These are phyloP conservation scores for Agraylea sexmaculata DNA, from an alignment of 1,140 invertebrate species.

Conservation along the genomic window DNA sequence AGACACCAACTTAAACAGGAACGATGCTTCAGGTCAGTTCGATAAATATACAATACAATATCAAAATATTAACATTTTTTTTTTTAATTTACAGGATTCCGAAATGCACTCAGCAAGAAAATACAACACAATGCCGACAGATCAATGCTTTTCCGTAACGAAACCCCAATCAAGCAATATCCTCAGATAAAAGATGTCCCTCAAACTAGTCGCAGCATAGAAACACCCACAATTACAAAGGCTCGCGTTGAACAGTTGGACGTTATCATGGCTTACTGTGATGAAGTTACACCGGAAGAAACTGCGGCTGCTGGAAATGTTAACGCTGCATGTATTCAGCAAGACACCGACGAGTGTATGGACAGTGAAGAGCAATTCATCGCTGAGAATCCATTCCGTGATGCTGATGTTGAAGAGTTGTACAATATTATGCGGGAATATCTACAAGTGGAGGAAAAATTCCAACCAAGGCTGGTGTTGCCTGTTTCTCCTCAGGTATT, in stretches of 20 bases:
- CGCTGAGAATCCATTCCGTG: too few species aligned
- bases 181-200: too few species aligned
- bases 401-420: slow-evolving; percentile 29
- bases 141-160: too few species aligned
- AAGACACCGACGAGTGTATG: background rate
- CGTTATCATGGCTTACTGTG: background rate
- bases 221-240: too few species aligned
- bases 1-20: slow-evolving; percentile 9
- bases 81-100: too few species aligned
- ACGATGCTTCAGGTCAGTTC: slow-evolving; percentile 4
- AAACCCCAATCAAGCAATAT: too few species aligned
- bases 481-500: slow-evolving; percentile 42
- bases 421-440: slow-evolving; percentile 54
- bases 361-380: background rate
- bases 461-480: slow-evolving; percentile 52
- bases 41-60: too few species aligned
- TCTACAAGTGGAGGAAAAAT: slow-evolving; percentile 53
- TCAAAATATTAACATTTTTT: too few species aligned
- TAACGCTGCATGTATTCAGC: background rate
- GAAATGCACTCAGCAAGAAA: too few species aligned
- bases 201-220: too few species aligned
- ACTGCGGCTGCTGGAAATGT: background rate
- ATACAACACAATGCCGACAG: too few species aligned
- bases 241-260: too few species aligned
- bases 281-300: background rate